A percentile compares a stretch with the other conserved stretches of the same genome.
These are phyloP conservation scores for Abrostola triplasia DNA, from an alignment of 2,888 invertebrate species.

Conservation along the genomic window DNA sequence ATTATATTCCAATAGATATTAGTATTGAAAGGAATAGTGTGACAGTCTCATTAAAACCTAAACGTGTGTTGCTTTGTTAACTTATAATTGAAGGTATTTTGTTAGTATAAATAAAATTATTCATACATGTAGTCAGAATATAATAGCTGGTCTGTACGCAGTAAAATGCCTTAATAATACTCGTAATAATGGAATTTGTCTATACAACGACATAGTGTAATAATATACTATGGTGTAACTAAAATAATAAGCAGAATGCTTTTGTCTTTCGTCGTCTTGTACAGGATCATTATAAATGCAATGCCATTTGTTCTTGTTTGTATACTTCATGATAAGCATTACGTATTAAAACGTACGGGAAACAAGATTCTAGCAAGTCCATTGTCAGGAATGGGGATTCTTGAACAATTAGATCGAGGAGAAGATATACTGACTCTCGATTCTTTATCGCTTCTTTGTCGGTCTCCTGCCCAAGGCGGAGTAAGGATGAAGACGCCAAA, in stretches of 20 bases:
- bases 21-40: constrained; percentile 64
- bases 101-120: constrained; percentile 30
- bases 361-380: constrained; percentile 99
- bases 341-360: constrained; percentile 98
- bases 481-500: constrained; percentile 97
- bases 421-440: constrained; percentile 98
- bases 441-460: constrained; percentile 98
- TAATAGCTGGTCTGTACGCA: constrained; percentile 29
- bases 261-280: constrained; percentile 58
- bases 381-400: constrained; percentile 99
- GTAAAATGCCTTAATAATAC: constrained; percentile 37
- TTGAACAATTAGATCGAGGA: constrained; percentile 99
- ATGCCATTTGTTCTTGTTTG: constrained; percentile 93
- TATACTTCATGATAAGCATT: constrained; percentile 99
- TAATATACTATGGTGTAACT: constrained; percentile 32
- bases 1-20: constrained; percentile 35
- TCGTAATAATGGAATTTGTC: constrained; percentile 57
- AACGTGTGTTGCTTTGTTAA: constrained; percentile 22
- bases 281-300: constrained; percentile 76
- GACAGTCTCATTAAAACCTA: constrained; percentile 73
- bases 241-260: constrained; percentile 32
- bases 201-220: constrained; percentile 41
- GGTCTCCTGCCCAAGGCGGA: constrained; percentile 98
- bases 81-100: constrained; percentile 22
- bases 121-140: constrained; percentile 34